A percentile compares a stretch with the other conserved stretches of the same genome.
Evolutionary conservation across 2,797 vertebrate genomes (phyloP).

Genomic region (Mormyrops boulengeri): DNA sequence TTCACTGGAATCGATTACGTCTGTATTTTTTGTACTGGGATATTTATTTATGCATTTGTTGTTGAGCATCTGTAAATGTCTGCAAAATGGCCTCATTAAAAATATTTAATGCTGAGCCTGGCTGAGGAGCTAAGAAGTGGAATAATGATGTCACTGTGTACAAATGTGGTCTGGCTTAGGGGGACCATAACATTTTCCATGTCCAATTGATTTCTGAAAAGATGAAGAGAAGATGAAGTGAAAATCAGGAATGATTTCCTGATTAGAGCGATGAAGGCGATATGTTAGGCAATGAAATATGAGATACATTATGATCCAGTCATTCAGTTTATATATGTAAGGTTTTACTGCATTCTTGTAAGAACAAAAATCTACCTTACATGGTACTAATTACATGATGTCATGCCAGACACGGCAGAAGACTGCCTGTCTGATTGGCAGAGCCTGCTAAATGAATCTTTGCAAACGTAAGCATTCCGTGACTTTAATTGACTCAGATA

Average conservation of each 20-base stretch:
- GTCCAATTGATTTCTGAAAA: conserved; percentile 9
- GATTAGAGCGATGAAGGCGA: neutral
- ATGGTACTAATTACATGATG: neutral
- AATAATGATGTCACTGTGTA: neutral
- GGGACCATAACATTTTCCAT: neutral
- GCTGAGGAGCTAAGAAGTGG: neutral
- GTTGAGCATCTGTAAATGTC: neutral
- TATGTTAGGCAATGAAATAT: neutral
- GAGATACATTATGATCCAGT: neutral
- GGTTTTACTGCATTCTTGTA: neutral
- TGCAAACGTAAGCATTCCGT: neutral
- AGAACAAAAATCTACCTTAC: neutral
- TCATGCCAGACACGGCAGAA: neutral
- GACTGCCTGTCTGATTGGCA: neutral
- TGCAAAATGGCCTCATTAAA: neutral
- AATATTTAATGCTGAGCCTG: neutral
- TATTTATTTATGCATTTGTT: neutral
- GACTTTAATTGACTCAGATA: neutral
- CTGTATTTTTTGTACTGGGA: neutral
- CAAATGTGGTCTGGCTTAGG: neutral
- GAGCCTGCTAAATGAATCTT: neutral
- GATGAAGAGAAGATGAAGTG: neutral
- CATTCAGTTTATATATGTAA: neutral
- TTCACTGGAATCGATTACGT: neutral
- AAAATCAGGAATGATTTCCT: neutral